These are phyloP conservation scores for Cataglyphis rosenhaueri DNA, from an alignment of 2,888 invertebrate genomes.

Conservation along the genomic window DNA sequence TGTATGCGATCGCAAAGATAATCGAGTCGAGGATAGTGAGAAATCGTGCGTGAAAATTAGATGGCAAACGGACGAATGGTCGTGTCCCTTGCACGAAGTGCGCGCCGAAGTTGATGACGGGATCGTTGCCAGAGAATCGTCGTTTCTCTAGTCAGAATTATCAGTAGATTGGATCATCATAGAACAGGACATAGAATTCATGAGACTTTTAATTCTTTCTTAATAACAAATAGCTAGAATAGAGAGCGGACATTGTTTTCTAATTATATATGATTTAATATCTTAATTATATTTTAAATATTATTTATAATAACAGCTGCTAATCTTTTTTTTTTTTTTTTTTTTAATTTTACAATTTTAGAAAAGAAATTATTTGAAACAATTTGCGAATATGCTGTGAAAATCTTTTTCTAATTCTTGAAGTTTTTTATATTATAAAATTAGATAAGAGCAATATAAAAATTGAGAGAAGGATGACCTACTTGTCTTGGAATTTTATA, in stretches of 20 bases:
- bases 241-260: not conserved
- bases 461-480: not conserved
- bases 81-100: slow-evolving; percentile 19
- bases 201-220: not conserved
- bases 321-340: not conserved
- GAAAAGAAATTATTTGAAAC: not conserved
- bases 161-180: not conserved
- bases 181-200: not conserved
- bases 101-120: slow-evolving; percentile 12
- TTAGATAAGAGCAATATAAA: not conserved
- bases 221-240: not conserved
- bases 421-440: not conserved
- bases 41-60: slow-evolving; percentile 54
- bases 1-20: slow-evolving; percentile 10
- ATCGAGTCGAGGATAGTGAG: slow-evolving; percentile 39
- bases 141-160: slow-evolving; percentile 13
- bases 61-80: slow-evolving; percentile 31
- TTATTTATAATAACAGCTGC: not conserved
- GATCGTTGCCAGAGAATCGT: slow-evolving; percentile 44
- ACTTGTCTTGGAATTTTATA: not conserved
- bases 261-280: not conserved
- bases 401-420: not conserved
- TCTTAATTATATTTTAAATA: not conserved
- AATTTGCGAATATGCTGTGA: not conserved
- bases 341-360: not conserved